Evolutionary conservation across 2,888 invertebrate genomes (phyloP).

Genomic region (Spicauda simplicius): DNA sequence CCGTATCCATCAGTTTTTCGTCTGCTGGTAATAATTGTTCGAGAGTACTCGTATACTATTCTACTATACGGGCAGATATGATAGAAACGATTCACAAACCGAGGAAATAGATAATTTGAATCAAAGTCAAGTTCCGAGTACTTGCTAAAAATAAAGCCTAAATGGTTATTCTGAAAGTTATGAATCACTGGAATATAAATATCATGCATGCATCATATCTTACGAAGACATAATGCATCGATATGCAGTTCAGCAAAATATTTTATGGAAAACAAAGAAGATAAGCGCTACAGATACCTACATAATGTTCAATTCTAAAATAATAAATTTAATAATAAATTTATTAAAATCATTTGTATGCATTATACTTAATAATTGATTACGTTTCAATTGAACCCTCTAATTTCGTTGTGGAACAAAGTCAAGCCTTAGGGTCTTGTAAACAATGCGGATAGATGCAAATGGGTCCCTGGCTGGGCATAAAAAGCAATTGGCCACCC

Average conservation of each 20-base stretch:
- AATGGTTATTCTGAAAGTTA: neutral
- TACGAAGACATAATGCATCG: neutral
- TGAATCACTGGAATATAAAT: neutral
- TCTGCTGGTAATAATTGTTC: no score
- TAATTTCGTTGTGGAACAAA: constrained; percentile 6
- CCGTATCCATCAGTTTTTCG: no score
- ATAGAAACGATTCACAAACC: no score
- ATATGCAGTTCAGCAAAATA: neutral
- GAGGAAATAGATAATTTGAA: no score
- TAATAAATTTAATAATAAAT: no score
- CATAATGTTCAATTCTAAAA: no score
- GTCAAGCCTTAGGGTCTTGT: constrained; percentile 43
- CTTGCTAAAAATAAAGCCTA: neutral
- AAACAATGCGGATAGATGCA: constrained; percentile 47
- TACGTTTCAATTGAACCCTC: neutral
- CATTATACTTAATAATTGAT: neutral
- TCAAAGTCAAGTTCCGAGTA: neutral
- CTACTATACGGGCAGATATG: no score
- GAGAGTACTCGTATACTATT: no score
- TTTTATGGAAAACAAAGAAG: no score
- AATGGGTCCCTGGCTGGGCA: constrained; percentile 44
- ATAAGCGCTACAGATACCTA: no score
- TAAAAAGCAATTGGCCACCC: constrained; percentile 67
- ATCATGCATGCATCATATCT: neutral
- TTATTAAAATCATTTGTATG: no score